Percentiles rank a stretch among this genome's conserved stretches.
Conservation (phyloP, 2,797 vertebrate species). For the Acanthurus leucopareius region DNA sequence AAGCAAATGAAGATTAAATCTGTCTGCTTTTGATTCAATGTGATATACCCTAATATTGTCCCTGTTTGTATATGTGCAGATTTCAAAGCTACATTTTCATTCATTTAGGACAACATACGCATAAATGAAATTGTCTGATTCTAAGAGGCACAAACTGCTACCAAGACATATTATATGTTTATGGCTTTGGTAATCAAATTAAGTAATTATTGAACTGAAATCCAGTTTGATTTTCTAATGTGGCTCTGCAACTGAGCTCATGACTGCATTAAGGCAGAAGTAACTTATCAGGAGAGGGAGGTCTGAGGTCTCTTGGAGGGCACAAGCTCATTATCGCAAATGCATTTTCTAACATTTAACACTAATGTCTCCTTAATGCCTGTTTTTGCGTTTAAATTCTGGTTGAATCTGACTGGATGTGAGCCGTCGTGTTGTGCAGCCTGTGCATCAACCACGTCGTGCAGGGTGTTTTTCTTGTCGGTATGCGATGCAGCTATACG, state of each 20-base stretch:
- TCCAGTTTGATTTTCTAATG: neutral
- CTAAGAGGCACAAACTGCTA: neutral
- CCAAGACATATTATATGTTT: neutral
- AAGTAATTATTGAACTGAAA: slow-evolving; percentile 25
- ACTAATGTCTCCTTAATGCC: neutral
- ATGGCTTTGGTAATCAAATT: slow-evolving; percentile 21
- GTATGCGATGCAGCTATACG: slow-evolving; percentile 75
- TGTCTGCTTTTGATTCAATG: neutral
- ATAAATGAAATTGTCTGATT: neutral
- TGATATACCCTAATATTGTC: neutral
- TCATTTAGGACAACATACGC: neutral
- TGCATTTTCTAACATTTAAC: neutral
- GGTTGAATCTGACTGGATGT: neutral
- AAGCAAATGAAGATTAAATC: neutral
- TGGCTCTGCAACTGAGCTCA: neutral
- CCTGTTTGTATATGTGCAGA: neutral
- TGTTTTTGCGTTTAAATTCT: neutral
- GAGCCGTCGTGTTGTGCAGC: slow-evolving; percentile 23
- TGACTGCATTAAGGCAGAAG: neutral
- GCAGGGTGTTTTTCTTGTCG: slow-evolving; percentile 44
- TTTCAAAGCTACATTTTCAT: neutral
- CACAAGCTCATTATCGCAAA: neutral
- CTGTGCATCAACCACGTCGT: slow-evolving; percentile 44
- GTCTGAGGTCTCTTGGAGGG: slow-evolving; percentile 6
- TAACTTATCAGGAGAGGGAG: neutral